phyloP scores from a whole-genome alignment of 2,888 invertebrate species.

The Orchestes rusci region DNA sequence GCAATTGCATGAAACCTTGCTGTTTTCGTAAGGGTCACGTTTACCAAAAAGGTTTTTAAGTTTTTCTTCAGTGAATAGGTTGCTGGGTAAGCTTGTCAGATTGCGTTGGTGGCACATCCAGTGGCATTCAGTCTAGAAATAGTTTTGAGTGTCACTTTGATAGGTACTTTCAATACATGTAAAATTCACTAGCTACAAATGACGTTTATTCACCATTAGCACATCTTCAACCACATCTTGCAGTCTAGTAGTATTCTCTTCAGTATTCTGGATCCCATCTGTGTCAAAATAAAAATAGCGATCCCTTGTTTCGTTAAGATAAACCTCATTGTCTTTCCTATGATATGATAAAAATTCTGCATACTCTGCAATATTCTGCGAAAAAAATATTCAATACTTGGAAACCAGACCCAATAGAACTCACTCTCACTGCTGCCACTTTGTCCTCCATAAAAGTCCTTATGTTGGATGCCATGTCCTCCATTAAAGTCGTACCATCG shows the following conservation, averaged over 20 bases:
- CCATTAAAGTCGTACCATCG: slow-evolving; percentile 61
- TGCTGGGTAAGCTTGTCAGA: slow-evolving; percentile 19
- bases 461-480: slow-evolving; percentile 74
- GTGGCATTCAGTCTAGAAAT: slow-evolving; percentile 29
- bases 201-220: slow-evolving; percentile 25
- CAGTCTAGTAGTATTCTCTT: slow-evolving; percentile 30
- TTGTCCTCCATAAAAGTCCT: slow-evolving; percentile 80
- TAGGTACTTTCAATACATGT: no score
- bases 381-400: slow-evolving; percentile 12
- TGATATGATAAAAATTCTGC: slow-evolving; percentile 38
- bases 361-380: slow-evolving; percentile 39
- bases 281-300: slow-evolving; percentile 20
- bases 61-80: slow-evolving; percentile 23
- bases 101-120: slow-evolving; percentile 30
- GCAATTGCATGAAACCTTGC: slow-evolving; percentile 28
- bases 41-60: slow-evolving; percentile 21
- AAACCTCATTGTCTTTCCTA: slow-evolving; percentile 28
- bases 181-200: not conserved
- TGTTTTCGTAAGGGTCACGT: slow-evolving; percentile 23
- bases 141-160: no score
- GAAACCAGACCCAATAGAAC: slow-evolving; percentile 36
- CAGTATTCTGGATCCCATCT: slow-evolving; percentile 46
- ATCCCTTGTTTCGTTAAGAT: slow-evolving; percentile 13
- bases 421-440: slow-evolving; percentile 74
- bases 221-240: slow-evolving; percentile 28